These are phyloP conservation scores for Pheosia tremula DNA, from an alignment of 2,888 invertebrate species.

Conservation along the genomic window DNA sequence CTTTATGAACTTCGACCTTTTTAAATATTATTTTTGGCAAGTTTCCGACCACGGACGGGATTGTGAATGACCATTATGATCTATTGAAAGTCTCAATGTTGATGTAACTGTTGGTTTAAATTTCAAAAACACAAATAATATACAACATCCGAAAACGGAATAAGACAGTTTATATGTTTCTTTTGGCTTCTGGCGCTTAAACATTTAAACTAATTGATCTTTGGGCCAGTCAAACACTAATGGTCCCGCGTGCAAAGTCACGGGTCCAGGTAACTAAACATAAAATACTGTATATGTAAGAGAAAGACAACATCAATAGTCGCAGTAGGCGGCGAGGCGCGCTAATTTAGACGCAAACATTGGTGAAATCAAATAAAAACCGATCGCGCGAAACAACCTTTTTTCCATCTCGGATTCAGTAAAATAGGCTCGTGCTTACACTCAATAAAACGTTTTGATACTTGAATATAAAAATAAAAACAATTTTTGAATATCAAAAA, in stretches of 20 bases:
- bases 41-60: neutral
- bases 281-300: constrained; percentile 18
- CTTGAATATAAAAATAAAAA: constrained; percentile 28
- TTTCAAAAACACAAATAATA: neutral
- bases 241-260: too few relatives aligned
- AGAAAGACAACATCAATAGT: constrained; percentile 43
- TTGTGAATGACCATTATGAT: neutral
- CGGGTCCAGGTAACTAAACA: neutral
- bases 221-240: too few relatives aligned
- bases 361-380: constrained; percentile 82
- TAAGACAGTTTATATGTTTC: too few relatives aligned
- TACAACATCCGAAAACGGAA: too few relatives aligned
- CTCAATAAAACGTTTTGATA: constrained; percentile 51
- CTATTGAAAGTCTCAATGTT: neutral
- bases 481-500: neutral
- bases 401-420: constrained; percentile 78
- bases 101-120: neutral
- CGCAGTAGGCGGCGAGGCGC: constrained; percentile 49
- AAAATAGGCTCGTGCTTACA: constrained; percentile 65
- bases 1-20: constrained; percentile 47
- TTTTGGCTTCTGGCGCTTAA: too few relatives aligned
- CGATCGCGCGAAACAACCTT: constrained; percentile 82
- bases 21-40: constrained; percentile 28
- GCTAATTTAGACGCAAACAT: constrained; percentile 81
- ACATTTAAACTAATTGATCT: too few relatives aligned